Conservation (phyloP, 2,113 vertebrate species). For the Pterocles orientalis region DNA sequence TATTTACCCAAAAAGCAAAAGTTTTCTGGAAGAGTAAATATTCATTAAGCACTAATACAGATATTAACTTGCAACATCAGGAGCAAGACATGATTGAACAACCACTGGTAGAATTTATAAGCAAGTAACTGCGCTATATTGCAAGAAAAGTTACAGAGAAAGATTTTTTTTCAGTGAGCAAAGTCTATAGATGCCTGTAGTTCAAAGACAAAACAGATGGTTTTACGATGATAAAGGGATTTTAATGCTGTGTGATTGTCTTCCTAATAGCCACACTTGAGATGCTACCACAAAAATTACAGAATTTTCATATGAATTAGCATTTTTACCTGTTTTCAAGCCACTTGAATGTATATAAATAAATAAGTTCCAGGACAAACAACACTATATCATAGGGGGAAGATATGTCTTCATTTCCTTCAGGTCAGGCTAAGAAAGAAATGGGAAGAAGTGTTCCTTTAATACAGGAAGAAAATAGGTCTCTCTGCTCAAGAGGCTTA, state of each 20-base stretch:
- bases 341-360: neutral
- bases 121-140: neutral
- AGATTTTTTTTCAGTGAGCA: neutral
- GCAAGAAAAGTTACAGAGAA: neutral
- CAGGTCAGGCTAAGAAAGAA: neutral
- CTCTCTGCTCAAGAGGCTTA: neutral
- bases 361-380: neutral
- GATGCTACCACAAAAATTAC: neutral
- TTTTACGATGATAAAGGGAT: neutral
- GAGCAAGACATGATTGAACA: constrained; percentile 4
- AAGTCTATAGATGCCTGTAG: neutral
- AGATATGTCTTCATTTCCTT: neutral
- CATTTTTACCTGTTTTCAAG: neutral
- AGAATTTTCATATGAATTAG: neutral
- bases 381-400: neutral
- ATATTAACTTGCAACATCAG: neutral
- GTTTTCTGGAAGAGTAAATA: neutral
- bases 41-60: neutral
- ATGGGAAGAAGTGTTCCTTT: neutral
- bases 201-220: constrained; percentile 13
- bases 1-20: neutral
- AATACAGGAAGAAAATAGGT: neutral
- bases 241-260: neutral
- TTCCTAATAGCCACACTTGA: neutral
- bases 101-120: neutral